Conservation (phyloP, 1,140 invertebrate species). For the Oryctes rhinoceros region DNA sequence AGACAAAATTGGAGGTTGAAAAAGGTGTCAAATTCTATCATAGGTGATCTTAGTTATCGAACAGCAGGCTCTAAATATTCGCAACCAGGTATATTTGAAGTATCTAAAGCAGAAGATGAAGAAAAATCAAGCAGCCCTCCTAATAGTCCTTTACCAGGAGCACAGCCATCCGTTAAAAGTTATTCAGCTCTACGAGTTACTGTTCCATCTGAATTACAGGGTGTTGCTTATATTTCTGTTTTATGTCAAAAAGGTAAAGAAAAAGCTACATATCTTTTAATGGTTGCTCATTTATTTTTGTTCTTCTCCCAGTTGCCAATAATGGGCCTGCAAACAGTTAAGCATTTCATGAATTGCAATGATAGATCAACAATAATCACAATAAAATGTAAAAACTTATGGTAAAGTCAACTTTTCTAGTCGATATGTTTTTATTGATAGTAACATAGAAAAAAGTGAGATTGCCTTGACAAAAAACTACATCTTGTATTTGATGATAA, state of each 20-base stretch:
- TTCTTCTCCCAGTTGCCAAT: too few relatives aligned
- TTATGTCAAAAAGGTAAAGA: conserved; percentile 85
- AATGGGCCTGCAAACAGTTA: too few relatives aligned
- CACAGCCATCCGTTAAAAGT: conserved; percentile 64
- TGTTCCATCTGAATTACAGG: conserved; percentile 92
- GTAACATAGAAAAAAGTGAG: too few relatives aligned
- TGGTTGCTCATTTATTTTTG: too few relatives aligned
- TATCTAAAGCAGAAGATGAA: conserved; percentile 91
- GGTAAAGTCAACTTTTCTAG: too few relatives aligned
- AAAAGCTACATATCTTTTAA: conserved; percentile 11
- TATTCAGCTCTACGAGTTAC: conserved; percentile 87
- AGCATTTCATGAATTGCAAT: too few relatives aligned
- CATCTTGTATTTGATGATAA: too few relatives aligned
- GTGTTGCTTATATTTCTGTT: conserved; percentile 95
- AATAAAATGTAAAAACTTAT: too few relatives aligned
- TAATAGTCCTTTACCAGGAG: conserved; percentile 63
- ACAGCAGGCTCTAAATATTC: conserved; percentile 92
- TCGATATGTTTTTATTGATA: too few relatives aligned
- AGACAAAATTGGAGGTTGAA: conserved; percentile 95
- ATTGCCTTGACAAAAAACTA: too few relatives aligned
- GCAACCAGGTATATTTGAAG: conserved; percentile 95
- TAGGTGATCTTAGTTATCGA: conserved; percentile 95
- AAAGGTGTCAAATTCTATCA: conserved; percentile 93
- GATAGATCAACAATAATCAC: too few relatives aligned
- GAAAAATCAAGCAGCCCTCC: conserved; percentile 66